These are phyloP conservation scores for Ips nitidus DNA, from an alignment of 1,140 invertebrate genomes.

Conservation along the genomic window DNA sequence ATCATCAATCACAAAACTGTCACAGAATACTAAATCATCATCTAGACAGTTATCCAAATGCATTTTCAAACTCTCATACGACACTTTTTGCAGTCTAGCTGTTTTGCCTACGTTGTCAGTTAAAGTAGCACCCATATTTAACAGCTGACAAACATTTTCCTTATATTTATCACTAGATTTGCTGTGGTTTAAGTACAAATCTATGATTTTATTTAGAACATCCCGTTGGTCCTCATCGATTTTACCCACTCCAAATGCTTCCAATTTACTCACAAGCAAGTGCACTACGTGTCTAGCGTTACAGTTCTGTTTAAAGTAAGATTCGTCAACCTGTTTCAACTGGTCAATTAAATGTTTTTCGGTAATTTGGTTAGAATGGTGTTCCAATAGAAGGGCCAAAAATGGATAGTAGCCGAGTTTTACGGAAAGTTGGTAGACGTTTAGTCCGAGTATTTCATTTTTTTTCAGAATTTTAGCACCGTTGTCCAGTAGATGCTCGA, in stretches of 20 bases:
- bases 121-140: slow-evolving; percentile 34
- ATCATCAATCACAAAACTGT: slow-evolving; percentile 37
- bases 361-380: slow-evolving; percentile 10
- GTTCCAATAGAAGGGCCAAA: slow-evolving; percentile 35
- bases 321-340: background rate
- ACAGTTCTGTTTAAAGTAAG: slow-evolving; percentile 1
- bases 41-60: slow-evolving; percentile 39
- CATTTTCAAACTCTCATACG: slow-evolving; percentile 19
- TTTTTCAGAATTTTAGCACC: slow-evolving; percentile 24
- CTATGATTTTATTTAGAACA: slow-evolving; percentile 24
- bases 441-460: slow-evolving; percentile 17
- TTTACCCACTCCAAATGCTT: background rate
- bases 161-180: slow-evolving; percentile 15
- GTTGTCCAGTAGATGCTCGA: slow-evolving; percentile 36
- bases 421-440: slow-evolving; percentile 27
- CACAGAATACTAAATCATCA: slow-evolving; percentile 24
- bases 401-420: slow-evolving; percentile 39
- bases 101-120: background rate
- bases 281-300: slow-evolving; percentile 20
- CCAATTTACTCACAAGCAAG: slow-evolving; percentile 22
- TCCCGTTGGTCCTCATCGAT: background rate
- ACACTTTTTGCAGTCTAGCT: slow-evolving; percentile 6
- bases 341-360: slow-evolving; percentile 9
- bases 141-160: slow-evolving; percentile 30
- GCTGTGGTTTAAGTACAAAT: slow-evolving; percentile 29